Evolutionary conservation across 2,113 vertebrate species (phyloP).

Genomic region (Mormyrus lacerda): DNA sequence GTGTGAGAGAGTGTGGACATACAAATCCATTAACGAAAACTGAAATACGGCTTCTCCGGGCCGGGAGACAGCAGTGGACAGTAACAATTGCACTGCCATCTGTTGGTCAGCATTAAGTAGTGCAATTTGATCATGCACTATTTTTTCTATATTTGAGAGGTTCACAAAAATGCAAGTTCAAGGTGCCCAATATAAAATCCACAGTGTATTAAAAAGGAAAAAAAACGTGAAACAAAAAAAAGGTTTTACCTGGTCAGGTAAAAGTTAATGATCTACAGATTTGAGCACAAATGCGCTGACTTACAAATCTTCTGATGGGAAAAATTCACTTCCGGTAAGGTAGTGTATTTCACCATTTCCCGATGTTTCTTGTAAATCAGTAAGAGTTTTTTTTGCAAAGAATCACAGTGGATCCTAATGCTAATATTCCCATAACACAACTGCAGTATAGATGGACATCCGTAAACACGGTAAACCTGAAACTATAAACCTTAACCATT

Average conservation of each 20-base stretch:
- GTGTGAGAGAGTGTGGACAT: neutral
- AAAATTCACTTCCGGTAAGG: neutral
- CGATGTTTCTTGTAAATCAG: neutral
- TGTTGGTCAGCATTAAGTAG: slow-evolving; percentile 39
- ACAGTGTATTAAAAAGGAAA: neutral
- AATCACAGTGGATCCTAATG: neutral
- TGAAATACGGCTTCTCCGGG: neutral
- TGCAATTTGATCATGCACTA: slow-evolving; percentile 10
- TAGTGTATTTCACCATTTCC: neutral
- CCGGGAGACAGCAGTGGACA: neutral
- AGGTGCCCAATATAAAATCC: neutral
- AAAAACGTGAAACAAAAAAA: neutral
- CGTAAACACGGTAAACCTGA: neutral
- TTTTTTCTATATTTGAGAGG: neutral
- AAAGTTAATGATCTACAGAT: neutral
- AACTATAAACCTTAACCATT: neutral
- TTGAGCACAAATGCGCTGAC: neutral
- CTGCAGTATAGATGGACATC: neutral
- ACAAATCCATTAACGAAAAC: neutral
- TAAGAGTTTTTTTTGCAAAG: neutral
- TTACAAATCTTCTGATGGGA: neutral
- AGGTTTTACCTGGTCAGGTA: neutral
- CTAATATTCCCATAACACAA: neutral
- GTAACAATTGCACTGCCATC: slow-evolving; percentile 35
- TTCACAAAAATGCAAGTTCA: neutral